Percentiles rank a stretch among this genome's conserved stretches.
Conservation (phyloP, 2,888 invertebrate species). For the Noctua janthe region DNA sequence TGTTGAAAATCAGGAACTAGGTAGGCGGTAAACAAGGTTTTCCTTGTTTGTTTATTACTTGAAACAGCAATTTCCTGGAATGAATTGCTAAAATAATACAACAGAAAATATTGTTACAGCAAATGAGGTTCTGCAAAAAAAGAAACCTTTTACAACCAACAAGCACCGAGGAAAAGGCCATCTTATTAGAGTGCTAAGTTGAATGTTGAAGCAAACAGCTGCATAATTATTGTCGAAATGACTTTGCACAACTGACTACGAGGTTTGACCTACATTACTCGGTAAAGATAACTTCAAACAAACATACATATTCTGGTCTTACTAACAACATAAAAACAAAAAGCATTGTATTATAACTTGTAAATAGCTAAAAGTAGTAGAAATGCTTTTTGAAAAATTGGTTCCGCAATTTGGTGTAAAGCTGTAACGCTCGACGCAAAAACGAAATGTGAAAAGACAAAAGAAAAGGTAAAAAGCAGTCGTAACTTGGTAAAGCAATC, state of each 20-base stretch:
- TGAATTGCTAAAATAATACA: constrained; percentile 35
- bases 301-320: constrained; percentile 8
- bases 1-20: not conserved
- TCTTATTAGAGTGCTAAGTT: constrained; percentile 77
- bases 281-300: constrained; percentile 30
- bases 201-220: constrained; percentile 76
- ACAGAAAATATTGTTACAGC: constrained; percentile 24
- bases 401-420: constrained; percentile 40
- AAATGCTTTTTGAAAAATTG: constrained; percentile 42
- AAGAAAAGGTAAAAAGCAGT: constrained; percentile 42
- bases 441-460: constrained; percentile 49
- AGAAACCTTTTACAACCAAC: constrained; percentile 27
- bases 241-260: constrained; percentile 62
- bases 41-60: constrained; percentile 22
- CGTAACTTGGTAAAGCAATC: constrained; percentile 55
- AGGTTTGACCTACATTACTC: constrained; percentile 56
- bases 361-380: constrained; percentile 51
- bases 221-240: constrained; percentile 71
- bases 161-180: constrained; percentile 65
- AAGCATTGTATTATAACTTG: constrained; percentile 41
- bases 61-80: constrained; percentile 20
- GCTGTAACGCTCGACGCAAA: constrained; percentile 50
- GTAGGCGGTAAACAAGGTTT: constrained; percentile 18
- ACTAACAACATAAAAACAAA: constrained; percentile 2
- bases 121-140: constrained; percentile 40